Base-by-base conservation (phyloP, 2,888 invertebrate species). In the Lacanobia oleracea region DNA sequence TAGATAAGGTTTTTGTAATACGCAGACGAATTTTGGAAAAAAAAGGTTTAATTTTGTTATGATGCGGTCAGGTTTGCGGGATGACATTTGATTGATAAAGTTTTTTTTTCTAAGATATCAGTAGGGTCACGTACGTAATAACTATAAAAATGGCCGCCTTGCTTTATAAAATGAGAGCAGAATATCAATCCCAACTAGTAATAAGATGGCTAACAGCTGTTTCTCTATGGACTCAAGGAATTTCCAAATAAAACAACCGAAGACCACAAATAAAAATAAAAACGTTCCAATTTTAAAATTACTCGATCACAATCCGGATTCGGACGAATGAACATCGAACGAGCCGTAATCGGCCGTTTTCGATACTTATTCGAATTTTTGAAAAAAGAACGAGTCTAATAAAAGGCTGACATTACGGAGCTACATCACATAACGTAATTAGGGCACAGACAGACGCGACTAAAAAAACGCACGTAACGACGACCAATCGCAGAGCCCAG, bases 1-100 rank as follows among this genome's bases (percentile, higher is more conserved):
- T 92, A 94, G 94, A 95, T 95, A 95, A 94, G 91, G 87, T 92
- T 94, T 94, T 90, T 94, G 94, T 90, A 91, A 91, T 90, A 90
- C 89, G 89, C 88, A 72, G 91, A 91, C 92, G 88, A 91, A 93
- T 93, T 93, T 91, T 93, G 85, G 3, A 89, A 78, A 74, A 77
- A 71, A 75, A 60, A 37, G 23, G 9, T 66, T 60, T 40, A 16
- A 21, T 37, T 45, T 45, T 59, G 27, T 68, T 57, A 61, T 37
- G 16, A 12, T 75, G 68, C 62, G 67, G 64, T 69, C 23, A 40
- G 27, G 7, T 67, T 69, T 37, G 54, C 16, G 43, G 16, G 50
- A 9, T 56, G n/a, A 33, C 14, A 0, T 48, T 69, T 57, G 43
- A 56, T 60, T 27, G 1, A 27, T 23, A 45, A n/a, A 16, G 10